phyloP scores from a whole-genome alignment of 1,140 invertebrate species.

The Drosophila nikananu region DNA sequence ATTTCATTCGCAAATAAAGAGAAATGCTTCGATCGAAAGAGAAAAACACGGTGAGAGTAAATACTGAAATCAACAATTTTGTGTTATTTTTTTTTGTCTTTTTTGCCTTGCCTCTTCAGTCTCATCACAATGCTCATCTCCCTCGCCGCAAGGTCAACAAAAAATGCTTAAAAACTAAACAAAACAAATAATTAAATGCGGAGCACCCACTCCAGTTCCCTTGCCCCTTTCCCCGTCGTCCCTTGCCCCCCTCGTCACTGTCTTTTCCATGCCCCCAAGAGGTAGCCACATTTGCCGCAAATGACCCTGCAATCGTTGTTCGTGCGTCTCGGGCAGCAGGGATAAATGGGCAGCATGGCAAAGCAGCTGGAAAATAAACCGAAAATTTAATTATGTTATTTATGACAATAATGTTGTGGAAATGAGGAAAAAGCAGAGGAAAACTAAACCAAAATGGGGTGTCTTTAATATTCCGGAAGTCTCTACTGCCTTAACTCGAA shows the following conservation, averaged over 20 bases:
- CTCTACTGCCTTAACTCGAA: neutral
- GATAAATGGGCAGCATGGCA: constrained; percentile 72
- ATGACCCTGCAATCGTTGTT: constrained; percentile 78
- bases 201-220: constrained; percentile 25
- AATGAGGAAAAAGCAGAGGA: neutral
- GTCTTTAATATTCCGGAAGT: neutral
- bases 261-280: constrained; percentile 77
- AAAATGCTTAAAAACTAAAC: constrained; percentile 42
- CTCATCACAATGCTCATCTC: constrained; percentile 15
- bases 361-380: constrained; percentile 58
- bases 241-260: constrained; percentile 26
- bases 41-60: constrained; percentile 12
- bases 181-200: constrained; percentile 41
- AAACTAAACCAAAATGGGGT: neutral
- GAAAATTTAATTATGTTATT: constrained; percentile 4
- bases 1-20: constrained; percentile 18
- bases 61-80: constrained; percentile 19
- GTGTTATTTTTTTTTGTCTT: neutral
- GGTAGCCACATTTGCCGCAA: constrained; percentile 75
- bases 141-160: constrained; percentile 43
- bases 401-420: neutral
- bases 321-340: constrained; percentile 65
- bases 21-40: constrained; percentile 26
- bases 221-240: neutral
- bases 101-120: constrained; percentile 33